Percentiles rank a stretch among this genome's conserved stretches.
phyloP scores from a whole-genome alignment of 2,113 vertebrate genomes.

The Rhizomys pruinosus region DNA sequence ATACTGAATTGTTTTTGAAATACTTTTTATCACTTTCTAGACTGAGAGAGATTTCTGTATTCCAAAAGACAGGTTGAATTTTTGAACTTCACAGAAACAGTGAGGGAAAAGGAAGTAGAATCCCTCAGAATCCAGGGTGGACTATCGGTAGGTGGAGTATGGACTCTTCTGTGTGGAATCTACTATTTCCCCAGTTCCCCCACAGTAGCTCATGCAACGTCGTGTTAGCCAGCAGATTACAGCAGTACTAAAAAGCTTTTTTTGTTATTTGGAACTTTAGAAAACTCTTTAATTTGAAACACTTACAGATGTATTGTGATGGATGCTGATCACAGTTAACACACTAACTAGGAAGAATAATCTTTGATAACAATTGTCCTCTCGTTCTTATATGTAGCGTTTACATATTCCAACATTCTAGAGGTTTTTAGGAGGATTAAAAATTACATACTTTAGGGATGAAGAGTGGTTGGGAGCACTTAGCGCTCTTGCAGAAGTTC shows the following conservation, averaged over 20 bases:
- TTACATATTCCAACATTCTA: neutral
- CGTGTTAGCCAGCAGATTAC: neutral
- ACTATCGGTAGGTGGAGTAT: constrained; percentile 87
- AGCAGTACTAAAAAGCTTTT: neutral
- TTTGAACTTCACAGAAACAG: constrained; percentile 90
- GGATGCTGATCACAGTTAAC: neutral
- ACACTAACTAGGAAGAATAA: neutral
- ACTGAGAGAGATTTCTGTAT: constrained; percentile 93
- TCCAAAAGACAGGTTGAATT: constrained; percentile 92
- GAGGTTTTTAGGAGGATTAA: neutral
- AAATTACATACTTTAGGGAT: neutral
- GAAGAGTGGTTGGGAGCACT: too few species aligned
- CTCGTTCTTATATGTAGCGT: constrained; percentile 27
- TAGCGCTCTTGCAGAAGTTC: too few species aligned
- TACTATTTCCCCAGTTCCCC: constrained; percentile 31
- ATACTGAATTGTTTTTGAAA: constrained; percentile 11
- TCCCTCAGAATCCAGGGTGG: constrained; percentile 92
- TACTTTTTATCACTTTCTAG: constrained; percentile 83
- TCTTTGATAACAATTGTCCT: neutral
- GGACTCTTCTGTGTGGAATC: neutral
- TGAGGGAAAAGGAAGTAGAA: constrained; percentile 93
- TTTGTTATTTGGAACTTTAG: constrained; percentile 24
- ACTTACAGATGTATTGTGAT: neutral
- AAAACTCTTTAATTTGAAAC: constrained; percentile 10
- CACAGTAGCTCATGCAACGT: neutral